Evolutionary conservation across 2,888 invertebrate genomes (phyloP), one percentile per base, ranked within the genome.

Genomic region (Cerastis leucographa): DNA sequence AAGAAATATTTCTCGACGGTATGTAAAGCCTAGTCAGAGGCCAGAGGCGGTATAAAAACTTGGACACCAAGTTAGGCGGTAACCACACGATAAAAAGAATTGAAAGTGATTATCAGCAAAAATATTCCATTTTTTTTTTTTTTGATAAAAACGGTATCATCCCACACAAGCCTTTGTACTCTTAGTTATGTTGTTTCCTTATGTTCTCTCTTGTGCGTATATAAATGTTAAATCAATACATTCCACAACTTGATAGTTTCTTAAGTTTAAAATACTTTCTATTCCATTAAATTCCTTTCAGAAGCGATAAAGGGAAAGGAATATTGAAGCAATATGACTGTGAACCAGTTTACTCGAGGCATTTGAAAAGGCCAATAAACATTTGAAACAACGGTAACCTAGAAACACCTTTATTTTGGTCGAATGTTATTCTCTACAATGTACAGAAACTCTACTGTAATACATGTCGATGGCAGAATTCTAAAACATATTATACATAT

Each of bases 291-390:
- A 51, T 80, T 75, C 68, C 49, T 75, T 79, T 56, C 25, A 65
- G 68, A 42, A 6, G 11, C 70, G 29, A 59, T 80, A 54, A 79
- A 74, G 67, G 70, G 70, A 80, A 81, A 84, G 67, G 84, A 64
- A 25, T 61, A 44, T 77, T 62, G 64, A 46, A 74, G 67, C 67
- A 84, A 42, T 80, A 67, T 49, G 51, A 73, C 44, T 67, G 61
- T 71, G 85, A 83, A 78, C 85, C 56, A 85, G 85, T 83, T 85
- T 66, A n/a, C 69, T 72, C 65, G 46, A 70, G 67, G 42, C 44
- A 67, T 81, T 85, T 79, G 64, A 68, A 85, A 77, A 67, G 73
- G 75, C 87, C 78, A 11, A 51, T 75, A 74, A 76, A 65, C 74
- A 56, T 85, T 78, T 65, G 71, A 62, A 76, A 76, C 71, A 40